A percentile compares a stretch with the other conserved stretches of the same genome.
phyloP scores from a whole-genome alignment of 1,140 invertebrate genomes.

The Hesperophylax magnus region DNA sequence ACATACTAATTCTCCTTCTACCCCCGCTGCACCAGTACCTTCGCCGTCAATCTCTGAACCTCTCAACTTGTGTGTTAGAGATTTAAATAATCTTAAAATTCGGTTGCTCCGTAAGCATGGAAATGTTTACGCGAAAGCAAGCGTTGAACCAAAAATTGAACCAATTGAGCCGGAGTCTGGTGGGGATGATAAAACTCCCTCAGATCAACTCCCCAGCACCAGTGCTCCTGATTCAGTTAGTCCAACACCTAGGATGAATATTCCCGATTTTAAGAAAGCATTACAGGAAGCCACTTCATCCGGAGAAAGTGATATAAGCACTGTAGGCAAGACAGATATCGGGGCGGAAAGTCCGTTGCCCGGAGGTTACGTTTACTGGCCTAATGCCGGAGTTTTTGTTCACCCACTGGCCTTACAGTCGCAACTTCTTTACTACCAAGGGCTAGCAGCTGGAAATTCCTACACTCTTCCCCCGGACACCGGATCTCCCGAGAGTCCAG shows the following conservation, averaged over 20 bases:
- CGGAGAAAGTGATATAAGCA: conserved; percentile 35
- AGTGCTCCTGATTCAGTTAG: conserved; percentile 54
- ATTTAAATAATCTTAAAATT: conserved; percentile 77
- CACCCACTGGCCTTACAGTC: conserved; percentile 81
- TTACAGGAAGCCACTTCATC: conserved; percentile 45
- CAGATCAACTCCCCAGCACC: conserved; percentile 41
- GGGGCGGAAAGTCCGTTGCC: conserved; percentile 59
- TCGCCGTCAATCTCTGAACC: conserved; percentile 72
- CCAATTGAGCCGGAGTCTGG: conserved; percentile 71
- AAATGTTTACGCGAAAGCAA: conserved; percentile 72
- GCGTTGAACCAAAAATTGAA: conserved; percentile 71
- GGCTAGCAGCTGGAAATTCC: conserved; percentile 70
- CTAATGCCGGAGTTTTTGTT: conserved; percentile 78
- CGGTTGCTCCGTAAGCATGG: conserved; percentile 74
- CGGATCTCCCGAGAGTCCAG: conserved; percentile 61
- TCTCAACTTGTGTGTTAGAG: conserved; percentile 86
- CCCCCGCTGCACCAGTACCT: conserved; percentile 55
- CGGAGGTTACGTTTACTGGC: conserved; percentile 77
- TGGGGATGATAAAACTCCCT: conserved; percentile 63
- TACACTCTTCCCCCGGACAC: conserved; percentile 58
- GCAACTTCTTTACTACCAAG: conserved; percentile 81
- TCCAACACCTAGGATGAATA: conserved; percentile 50
- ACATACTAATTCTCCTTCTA: conserved; percentile 60
- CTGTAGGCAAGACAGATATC: conserved; percentile 41
- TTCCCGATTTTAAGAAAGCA: conserved; percentile 56